phyloP scores from a whole-genome alignment of 2,888 invertebrate species.

The Lepeophtheirus nordmannii region DNA sequence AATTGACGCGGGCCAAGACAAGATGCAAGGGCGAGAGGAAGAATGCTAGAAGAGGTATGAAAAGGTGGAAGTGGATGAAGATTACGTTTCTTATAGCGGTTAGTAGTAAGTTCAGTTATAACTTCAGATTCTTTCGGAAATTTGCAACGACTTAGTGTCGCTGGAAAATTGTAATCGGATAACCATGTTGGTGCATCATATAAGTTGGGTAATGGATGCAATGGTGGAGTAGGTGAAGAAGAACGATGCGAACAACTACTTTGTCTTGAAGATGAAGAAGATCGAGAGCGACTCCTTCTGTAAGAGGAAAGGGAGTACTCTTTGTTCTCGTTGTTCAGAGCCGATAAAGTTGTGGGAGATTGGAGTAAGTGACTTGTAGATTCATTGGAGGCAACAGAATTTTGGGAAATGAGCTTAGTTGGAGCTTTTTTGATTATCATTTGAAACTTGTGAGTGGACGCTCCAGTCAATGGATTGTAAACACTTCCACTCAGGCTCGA shows the following conservation, averaged over 20 bases:
- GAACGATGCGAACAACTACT: too few relatives aligned
- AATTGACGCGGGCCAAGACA: neutral
- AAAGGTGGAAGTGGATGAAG: neutral
- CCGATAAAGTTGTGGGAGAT: too few relatives aligned
- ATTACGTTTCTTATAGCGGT: slow-evolving; percentile 3
- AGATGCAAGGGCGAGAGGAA: neutral
- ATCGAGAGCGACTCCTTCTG: too few relatives aligned
- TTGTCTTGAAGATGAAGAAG: too few relatives aligned
- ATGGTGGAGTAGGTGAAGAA: too few relatives aligned
- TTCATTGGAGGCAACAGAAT: too few relatives aligned
- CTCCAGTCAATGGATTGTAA: neutral
- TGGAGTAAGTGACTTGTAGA: too few relatives aligned
- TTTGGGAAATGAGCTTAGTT: neutral
- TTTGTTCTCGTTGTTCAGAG: too few relatives aligned
- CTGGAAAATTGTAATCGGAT: slow-evolving; percentile 18
- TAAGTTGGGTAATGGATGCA: too few relatives aligned
- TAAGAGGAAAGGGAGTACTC: too few relatives aligned
- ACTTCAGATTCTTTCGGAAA: slow-evolving; percentile 11
- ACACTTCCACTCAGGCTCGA: neutral
- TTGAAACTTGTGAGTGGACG: neutral
- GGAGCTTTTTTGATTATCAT: neutral
- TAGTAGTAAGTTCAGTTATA: neutral
- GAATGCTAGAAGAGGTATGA: neutral
- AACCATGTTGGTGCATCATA: slow-evolving; percentile 7
- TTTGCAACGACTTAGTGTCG: slow-evolving; percentile 6